A percentile compares a stretch with the other conserved stretches of the same genome.
Evolutionary conservation across 2,797 vertebrate species (phyloP).

Genomic region (Cryptoblepharus egeriae): DNA sequence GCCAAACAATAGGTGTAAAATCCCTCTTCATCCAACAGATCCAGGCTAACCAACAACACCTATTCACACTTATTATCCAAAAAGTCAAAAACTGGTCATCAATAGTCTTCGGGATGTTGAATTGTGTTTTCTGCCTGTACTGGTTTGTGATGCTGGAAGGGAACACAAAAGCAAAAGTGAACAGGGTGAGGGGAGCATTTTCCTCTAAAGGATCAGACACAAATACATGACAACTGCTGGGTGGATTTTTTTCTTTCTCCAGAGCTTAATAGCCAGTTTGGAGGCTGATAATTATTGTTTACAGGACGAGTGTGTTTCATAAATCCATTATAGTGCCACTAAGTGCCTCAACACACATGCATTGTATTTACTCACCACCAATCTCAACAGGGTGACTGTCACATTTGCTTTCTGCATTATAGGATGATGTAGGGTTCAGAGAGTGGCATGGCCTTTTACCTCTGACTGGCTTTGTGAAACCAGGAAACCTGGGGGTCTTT

Average conservation of each 20-base stretch:
- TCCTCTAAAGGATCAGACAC: constrained; percentile 27
- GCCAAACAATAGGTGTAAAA: constrained; percentile 36
- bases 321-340: constrained; percentile 13
- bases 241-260: constrained; percentile 38
- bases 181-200: not conserved
- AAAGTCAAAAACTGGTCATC: fast-evolving
- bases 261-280: constrained; percentile 33
- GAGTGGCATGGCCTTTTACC: constrained; percentile 1
- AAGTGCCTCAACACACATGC: not conserved
- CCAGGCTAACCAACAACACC: constrained; percentile 42
- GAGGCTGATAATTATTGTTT: constrained; percentile 43
- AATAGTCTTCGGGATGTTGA: not conserved
- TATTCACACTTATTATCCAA: not conserved
- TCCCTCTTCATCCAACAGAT: constrained; percentile 24
- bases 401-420: constrained; percentile 13
- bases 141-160: constrained; percentile 7
- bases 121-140: not conserved
- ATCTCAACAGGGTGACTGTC: not conserved
- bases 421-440: fast-evolving
- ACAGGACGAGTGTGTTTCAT: constrained; percentile 9
- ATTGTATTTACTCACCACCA: constrained; percentile 10
- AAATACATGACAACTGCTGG: constrained; percentile 18
- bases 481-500: not conserved
- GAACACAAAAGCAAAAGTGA: constrained; percentile 3
- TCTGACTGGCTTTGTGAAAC: not conserved